Base-by-base conservation (phyloP, 2,888 invertebrate species). In the Temnothorax rugatulus region DNA sequence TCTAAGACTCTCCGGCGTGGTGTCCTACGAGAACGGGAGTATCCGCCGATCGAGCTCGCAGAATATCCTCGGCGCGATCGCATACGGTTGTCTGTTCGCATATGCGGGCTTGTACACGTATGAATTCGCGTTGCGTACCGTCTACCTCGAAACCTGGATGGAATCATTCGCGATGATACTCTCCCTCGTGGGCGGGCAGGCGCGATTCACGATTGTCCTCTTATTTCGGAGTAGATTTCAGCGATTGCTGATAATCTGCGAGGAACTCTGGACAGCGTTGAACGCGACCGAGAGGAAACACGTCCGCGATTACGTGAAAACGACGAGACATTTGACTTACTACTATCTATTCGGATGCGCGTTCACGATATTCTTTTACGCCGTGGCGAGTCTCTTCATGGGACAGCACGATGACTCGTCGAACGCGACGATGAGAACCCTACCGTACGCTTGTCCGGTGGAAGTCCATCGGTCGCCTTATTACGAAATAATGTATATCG, bases 371-470 rank as follows among this genome's bases (percentile, higher is more conserved):
- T 82, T 89, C 25, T 71, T 84, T 4, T 88, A 88, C 52, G 83
- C 75, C 1, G 25, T 90, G 1, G 69, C 88, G 15, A 81, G 84
- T 15, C 29, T 90, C 4, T 59, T 90, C 34, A 7, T 84, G 8
- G 66, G 73, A 0, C 82, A 84, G 9, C n/a, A 38, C 11, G 25
- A 54, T 59, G 71, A 52, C 50, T 68, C 38, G 34, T 84, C 41
- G 73, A 85, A 59, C 63, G 34, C n/a, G 83, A 87, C 69, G 82
- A 82, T 1, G 2, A 86, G 90, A 54, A 82, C 15, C 7, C 73
- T 92, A 38, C 92, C 92, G 0, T 91, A 90, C 50, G 83, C 84
- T 8, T 89, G 89, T 59, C 11, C 84, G 4, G 15, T 89, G 2
- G 77, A 89, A 5, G 66, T 89, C 2, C 59, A 88, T 0, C 64